phyloP scores from a whole-genome alignment of 2,888 invertebrate species.

The Cosmorhoe ocellata region DNA sequence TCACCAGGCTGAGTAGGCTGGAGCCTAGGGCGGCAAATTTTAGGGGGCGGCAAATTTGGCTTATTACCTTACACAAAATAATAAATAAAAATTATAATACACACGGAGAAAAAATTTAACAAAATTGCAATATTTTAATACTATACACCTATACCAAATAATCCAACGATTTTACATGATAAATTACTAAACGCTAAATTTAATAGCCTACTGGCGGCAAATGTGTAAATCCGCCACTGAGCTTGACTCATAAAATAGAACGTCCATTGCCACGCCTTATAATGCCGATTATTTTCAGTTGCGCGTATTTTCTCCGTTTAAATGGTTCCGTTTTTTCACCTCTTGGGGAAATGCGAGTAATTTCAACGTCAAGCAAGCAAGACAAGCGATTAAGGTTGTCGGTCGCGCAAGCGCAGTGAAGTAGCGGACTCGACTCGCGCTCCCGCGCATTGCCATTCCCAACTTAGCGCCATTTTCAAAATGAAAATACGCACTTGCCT shows the following conservation, averaged over 20 bases:
- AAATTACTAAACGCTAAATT: too few species aligned
- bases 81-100: too few species aligned
- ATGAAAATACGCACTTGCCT: conserved; percentile 25
- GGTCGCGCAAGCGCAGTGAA: conserved; percentile 58
- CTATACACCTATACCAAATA: too few species aligned
- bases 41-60: too few species aligned
- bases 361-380: conserved; percentile 58
- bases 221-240: too few species aligned
- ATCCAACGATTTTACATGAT: too few species aligned
- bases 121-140: too few species aligned
- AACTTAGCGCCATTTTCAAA: conserved; percentile 41
- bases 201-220: too few species aligned
- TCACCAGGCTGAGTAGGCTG: too few species aligned
- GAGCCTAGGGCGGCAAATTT: too few species aligned
- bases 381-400: conserved; percentile 54
- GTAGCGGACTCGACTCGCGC: conserved; percentile 55
- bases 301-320: conserved; percentile 65
- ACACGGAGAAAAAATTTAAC: too few species aligned
- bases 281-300: conserved; percentile 68
- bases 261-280: conserved; percentile 48
- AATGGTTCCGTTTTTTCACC: conserved; percentile 71
- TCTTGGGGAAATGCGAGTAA: conserved; percentile 72
- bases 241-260: conserved; percentile 34
- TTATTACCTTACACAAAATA: too few species aligned
- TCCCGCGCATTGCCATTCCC: conserved; percentile 46